Evolutionary conservation across 2,888 invertebrate genomes (phyloP), one percentile per base, ranked within the genome.

Genomic region (Adelognathus sp.): DNA sequence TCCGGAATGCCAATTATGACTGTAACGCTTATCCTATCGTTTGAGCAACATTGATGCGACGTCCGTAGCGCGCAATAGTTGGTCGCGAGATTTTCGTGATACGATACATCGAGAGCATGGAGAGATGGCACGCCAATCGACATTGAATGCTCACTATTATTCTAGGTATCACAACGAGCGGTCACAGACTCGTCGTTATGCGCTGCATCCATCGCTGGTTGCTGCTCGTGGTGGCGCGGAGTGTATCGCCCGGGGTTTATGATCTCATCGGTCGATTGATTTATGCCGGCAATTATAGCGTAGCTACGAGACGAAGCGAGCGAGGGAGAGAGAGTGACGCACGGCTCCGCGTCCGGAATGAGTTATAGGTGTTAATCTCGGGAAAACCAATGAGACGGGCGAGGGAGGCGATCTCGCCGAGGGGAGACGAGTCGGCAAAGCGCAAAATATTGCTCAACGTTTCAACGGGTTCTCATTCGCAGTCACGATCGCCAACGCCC

Each of bases 251-350:
- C 86, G 86, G 88, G 88, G 90, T 90, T 91, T 91, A 91, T 91
- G 91, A 91, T 91, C 90, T 91, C 91, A 90, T 90, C 90, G 88
- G 87, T 72, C 90, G 89, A 91, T 90, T 91, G 91, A 91, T 91
- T 91, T 91, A 91, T 90, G 90, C 87, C 89, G 88, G 90, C 90
- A 91, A 91, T 91, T 91, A 91, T 90, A 87, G 89, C 90, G 86
- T 86, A 86, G 88, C 88, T 87, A 87, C 86, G 88, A 89, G 71
- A 63, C 63, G 63, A 50, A 67, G 54, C 63, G 14, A 73, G 64
- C 52, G 60, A 41, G 52, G 36, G 44, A 71, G 52, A 21, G 54
- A 36, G 58, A 36, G 88, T 89, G 90, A 90, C 90, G 89, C 88
- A 88, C 89, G 86, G 85, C 85, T 87, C 81, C 88, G 87, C 86